These are phyloP conservation scores for Xylota sylvarum DNA, from an alignment of 2,888 invertebrate species.

Conservation along the genomic window DNA sequence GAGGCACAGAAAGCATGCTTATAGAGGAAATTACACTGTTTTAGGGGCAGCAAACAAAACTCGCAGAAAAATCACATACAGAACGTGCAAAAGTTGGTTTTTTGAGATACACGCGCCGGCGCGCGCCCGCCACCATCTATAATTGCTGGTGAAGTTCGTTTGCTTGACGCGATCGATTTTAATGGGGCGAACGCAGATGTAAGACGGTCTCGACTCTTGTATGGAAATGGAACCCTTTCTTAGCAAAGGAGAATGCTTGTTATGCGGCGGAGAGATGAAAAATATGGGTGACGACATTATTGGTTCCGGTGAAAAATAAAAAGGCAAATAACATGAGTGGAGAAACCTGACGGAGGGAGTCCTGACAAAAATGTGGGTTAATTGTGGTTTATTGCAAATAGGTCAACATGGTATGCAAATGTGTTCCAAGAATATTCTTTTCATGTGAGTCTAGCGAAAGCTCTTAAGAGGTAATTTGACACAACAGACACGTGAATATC, in stretches of 20 bases:
- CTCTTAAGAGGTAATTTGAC: too few species aligned
- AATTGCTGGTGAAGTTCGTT: background rate
- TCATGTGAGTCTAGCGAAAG: too few species aligned
- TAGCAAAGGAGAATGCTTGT: conserved; percentile 33
- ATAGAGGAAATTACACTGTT: conserved; percentile 56
- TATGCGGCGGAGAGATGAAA: conserved; percentile 55
- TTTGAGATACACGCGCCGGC: conserved; percentile 63
- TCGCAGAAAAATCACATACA: conserved; percentile 23
- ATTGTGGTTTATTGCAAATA: conserved; percentile 11
- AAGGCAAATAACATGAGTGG: conserved; percentile 5
- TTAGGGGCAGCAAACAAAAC: conserved; percentile 31
- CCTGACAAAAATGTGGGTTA: conserved; percentile 32
- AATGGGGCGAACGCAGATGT: conserved; percentile 61
- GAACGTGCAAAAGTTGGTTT: conserved; percentile 70
- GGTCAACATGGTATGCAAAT: background rate
- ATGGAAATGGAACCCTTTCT: conserved; percentile 22
- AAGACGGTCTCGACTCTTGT: conserved; percentile 10
- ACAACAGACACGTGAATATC: too few species aligned
- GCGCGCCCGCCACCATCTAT: conserved; percentile 29
- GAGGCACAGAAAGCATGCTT: conserved; percentile 34
- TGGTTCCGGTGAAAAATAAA: conserved; percentile 62
- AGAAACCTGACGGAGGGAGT: conserved; percentile 9
- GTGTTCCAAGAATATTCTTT: background rate
- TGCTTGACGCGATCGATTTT: conserved; percentile 56
- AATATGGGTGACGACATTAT: conserved; percentile 69